Base-by-base conservation (phyloP, 2,113 vertebrate genomes). In the Pampusana beccarii region DNA sequence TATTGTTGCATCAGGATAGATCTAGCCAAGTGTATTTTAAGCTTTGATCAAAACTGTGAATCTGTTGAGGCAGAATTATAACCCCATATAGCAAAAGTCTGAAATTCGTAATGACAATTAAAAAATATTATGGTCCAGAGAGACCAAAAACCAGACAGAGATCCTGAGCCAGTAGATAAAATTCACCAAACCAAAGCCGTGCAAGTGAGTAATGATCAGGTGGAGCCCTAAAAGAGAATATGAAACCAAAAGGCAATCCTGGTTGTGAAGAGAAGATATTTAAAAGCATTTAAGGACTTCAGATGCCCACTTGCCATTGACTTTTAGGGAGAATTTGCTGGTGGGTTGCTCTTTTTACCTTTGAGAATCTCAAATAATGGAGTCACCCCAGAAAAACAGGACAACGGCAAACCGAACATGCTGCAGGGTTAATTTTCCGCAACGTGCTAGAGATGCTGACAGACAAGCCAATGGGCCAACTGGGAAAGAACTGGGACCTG, bases 391-490 rank as follows among this genome's bases (percentile, higher is more conserved):
- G 91, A 64, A 89, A 95, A 96, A 34, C 82, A 92, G 88, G 92
- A 95, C 95, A 97, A 91, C 83, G 92, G 86, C 75, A 92, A 93
- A 89, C 14, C 3, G 73, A 93, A 73, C 80, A 77, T 0, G 6
- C 77, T 54, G 51, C 86, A 86, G 96, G 80, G 86, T 95, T 93
- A 84, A 96, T 87, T 95, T 89, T 95, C 86, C 6, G 5, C 91
- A 75, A 18, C 34, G 66, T 81, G 75, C 83, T 87, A 89, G 80
- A 82, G 92, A 94, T 93, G 95, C 91, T 97, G 95, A 96, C 96
- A 96, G 93, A 94, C 91, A 96, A 96, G 88, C 95, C 96, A 97
- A 92, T 94, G 95, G 96, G 96, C 93, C 95, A 97, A 96, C 92
- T 93, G 96, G 95, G 96, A 94, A 87, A 95, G 96, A 97, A 96